Conservation (phyloP, 2,113 vertebrate species). For the Limnothrissa miodon region DNA sequence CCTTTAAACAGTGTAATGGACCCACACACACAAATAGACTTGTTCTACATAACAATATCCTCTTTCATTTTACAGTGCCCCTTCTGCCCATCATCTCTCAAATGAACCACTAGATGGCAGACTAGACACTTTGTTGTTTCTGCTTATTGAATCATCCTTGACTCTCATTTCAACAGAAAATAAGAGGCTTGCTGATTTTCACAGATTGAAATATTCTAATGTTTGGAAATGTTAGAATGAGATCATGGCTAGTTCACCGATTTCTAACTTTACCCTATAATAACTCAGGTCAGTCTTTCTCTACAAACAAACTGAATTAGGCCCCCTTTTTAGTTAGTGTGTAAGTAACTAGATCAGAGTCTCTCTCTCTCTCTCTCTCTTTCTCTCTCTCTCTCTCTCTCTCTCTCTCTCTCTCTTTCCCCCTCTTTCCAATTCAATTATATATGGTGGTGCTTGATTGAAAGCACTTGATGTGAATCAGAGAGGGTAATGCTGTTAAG, state of each 20-base stretch:
- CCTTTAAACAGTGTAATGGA: no score
- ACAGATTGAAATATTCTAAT: neutral
- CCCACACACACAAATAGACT: no score
- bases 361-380: conserved; percentile 3
- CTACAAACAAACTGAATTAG: neutral
- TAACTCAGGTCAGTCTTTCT: neutral
- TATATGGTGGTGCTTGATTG: conserved; percentile 23
- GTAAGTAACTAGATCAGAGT: conserved; percentile 3
- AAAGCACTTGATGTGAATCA: conserved; percentile 30
- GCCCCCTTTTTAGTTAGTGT: neutral
- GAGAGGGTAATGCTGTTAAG: conserved; percentile 28
- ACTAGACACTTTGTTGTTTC: neutral
- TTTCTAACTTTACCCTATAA: neutral
- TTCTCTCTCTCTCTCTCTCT: neutral
- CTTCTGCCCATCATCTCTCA: neutral
- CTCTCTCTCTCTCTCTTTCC: neutral
- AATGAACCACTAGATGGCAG: neutral
- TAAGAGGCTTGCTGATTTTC: neutral
- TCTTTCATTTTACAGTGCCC: neutral
- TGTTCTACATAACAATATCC: neutral
- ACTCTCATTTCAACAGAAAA: neutral
- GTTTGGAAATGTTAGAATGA: neutral
- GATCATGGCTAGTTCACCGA: neutral
- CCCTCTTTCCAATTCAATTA: conserved; percentile 27
- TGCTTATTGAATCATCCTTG: neutral